Evolutionary conservation across 2,797 vertebrate genomes (phyloP), one percentile per base, ranked within the genome.

Genomic region (Bradypodion pumilum): DNA sequence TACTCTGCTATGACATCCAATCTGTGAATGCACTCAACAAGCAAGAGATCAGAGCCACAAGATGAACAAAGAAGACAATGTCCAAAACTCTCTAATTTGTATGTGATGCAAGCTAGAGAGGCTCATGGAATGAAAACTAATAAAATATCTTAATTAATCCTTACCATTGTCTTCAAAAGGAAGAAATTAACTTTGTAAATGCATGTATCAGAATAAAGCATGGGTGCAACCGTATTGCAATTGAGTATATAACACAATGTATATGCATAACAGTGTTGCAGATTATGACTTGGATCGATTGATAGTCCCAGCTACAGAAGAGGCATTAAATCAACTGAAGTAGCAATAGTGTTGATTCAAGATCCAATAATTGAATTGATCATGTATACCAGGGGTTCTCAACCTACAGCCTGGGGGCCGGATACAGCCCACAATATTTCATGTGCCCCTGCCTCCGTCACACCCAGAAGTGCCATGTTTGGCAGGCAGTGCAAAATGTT

Each of bases 21-120:
- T 21, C 8, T 37, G 60, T n/a, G 19, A 35, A 44, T 15, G 44
- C 42, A 25, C 42, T 49, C 40, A 65, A 5, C 23, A 44, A 9
- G 29, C 1, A 44, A 44, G 65, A 69, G 46, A 69, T 4, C 37
- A 85, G 82, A 88, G 88, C 65, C 90, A 35, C 40, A 85, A 74
- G 86, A 74, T 8, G 85, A 82, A 92, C 82, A 89, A 16, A n/a
- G 35, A 23, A 65, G 72, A 84, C 62, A 86, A 89, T 49, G 19
- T 13, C 32, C 68, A 88, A 88, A 89, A 35, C 42, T 35, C 66
- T 79, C 56, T 52, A 74, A 84, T 83, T 75, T 84, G 81, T 75
- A 74, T 65, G 46, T 8, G 7, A 10, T 40, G 78, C 59, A 82
- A 78, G 77, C 9, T 9, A 29, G 84, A n/a, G 35, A 89, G 25